Conservation (phyloP, 2,113 vertebrate species). For the Numenius arquata region DNA sequence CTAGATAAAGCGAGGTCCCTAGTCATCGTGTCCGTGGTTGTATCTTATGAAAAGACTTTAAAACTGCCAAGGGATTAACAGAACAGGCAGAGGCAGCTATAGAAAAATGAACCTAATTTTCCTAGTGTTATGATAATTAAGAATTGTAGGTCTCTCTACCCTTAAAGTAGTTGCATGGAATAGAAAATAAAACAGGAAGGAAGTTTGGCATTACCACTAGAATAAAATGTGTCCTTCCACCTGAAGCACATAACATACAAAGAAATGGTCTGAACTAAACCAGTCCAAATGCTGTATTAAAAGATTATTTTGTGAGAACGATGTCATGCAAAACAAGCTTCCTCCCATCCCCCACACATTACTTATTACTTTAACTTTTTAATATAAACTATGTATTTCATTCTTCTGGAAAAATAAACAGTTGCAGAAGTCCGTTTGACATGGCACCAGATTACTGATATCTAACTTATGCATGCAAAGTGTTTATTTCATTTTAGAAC, state of each 20-base stretch:
- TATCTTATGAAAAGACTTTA: not conserved
- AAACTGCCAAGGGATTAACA: not conserved
- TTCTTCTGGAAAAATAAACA: constrained; percentile 5
- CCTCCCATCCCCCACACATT: accelerated
- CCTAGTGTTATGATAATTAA: not conserved
- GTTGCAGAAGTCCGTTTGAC: not conserved
- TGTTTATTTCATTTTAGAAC: not conserved
- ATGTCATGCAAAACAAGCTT: not conserved
- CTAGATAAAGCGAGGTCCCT: not conserved
- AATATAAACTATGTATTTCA: not conserved
- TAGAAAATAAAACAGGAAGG: not conserved
- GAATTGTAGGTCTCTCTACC: not conserved
- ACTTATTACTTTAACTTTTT: not conserved
- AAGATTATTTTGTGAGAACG: not conserved
- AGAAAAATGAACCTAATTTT: not conserved
- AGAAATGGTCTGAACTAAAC: not conserved
- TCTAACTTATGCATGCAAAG: not conserved
- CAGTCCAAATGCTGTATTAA: not conserved
- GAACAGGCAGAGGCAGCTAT: not conserved
- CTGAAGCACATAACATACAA: not conserved
- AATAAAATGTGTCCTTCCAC: not conserved
- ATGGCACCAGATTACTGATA: not conserved
- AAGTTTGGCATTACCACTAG: not conserved
- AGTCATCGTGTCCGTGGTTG: not conserved
- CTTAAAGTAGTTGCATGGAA: not conserved